These are phyloP conservation scores for Tenthredo mesomela DNA, from an alignment of 2,888 invertebrate species.

Conservation along the genomic window DNA sequence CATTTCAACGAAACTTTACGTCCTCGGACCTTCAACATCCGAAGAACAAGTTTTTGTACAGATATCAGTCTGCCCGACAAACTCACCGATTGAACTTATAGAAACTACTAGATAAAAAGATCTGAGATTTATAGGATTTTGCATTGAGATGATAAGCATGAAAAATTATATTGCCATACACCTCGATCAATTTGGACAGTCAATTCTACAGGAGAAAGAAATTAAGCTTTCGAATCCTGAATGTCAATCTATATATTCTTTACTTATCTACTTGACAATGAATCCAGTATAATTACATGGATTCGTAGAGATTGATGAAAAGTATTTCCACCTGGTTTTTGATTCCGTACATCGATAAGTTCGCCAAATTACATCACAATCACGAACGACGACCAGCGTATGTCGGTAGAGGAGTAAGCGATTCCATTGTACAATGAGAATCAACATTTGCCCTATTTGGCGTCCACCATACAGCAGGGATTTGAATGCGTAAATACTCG, in stretches of 20 bases:
- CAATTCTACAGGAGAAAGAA: not conserved
- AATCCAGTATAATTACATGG: no score
- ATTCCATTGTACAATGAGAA: conserved; percentile 72
- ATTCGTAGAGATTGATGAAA: no score
- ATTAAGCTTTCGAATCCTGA: not conserved
- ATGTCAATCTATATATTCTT: not conserved
- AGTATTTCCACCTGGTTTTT: not conserved
- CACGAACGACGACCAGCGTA: conserved; percentile 62
- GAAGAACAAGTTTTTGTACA: no score
- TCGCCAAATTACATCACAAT: not conserved
- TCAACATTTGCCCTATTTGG: conserved; percentile 74
- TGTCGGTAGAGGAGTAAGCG: conserved; percentile 76
- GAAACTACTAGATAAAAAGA: no score
- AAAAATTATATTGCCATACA: no score
- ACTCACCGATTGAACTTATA: no score
- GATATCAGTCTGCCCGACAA: no score
- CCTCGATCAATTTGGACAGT: not conserved
- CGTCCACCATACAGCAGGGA: conserved; percentile 68
- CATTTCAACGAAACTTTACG: no score
- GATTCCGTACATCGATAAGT: not conserved
- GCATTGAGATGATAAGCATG: no score
- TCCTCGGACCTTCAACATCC: no score
- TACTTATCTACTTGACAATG: no score
- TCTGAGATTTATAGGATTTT: no score
- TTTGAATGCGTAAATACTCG: conserved; percentile 76